Conservation (phyloP, 2,797 vertebrate species). For the Apogon hyalosoma region DNA sequence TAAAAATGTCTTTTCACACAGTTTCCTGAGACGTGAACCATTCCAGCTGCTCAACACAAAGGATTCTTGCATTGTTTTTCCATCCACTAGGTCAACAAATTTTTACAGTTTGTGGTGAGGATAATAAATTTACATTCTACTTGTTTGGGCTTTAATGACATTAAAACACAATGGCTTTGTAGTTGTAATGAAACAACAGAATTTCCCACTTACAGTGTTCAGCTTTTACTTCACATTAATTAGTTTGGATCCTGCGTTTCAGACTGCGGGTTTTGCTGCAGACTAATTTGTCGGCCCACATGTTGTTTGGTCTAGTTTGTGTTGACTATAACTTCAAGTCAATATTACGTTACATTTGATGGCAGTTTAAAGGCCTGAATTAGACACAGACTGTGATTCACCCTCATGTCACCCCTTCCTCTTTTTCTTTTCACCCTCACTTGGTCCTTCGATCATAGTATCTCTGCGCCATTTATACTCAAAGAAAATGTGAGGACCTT, state of each 20-base stretch:
- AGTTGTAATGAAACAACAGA: constrained; percentile 8
- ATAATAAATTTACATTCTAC: constrained; percentile 20
- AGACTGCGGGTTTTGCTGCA: constrained; percentile 27
- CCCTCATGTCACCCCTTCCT: background rate
- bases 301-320: background rate
- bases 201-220: constrained; percentile 9
- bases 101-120: constrained; percentile 24
- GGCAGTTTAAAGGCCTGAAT: background rate
- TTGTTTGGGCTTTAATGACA: constrained; percentile 18
- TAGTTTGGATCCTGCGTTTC: constrained; percentile 17
- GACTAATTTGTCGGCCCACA: background rate
- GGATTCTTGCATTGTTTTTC: constrained; percentile 31
- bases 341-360: background rate
- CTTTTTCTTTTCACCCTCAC: background rate
- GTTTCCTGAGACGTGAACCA: background rate
- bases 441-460: too few species aligned
- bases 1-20: background rate
- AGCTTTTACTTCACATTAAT: constrained; percentile 30
- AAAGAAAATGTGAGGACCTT: too few species aligned
- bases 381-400: background rate
- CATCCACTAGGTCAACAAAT: constrained; percentile 18
- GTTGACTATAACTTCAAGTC: background rate
- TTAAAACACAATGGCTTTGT: constrained; percentile 11
- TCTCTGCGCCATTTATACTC: too few species aligned
- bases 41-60: constrained; percentile 27